These are phyloP conservation scores for Pterois miles DNA, from an alignment of 2,797 vertebrate genomes.

Conservation along the genomic window DNA sequence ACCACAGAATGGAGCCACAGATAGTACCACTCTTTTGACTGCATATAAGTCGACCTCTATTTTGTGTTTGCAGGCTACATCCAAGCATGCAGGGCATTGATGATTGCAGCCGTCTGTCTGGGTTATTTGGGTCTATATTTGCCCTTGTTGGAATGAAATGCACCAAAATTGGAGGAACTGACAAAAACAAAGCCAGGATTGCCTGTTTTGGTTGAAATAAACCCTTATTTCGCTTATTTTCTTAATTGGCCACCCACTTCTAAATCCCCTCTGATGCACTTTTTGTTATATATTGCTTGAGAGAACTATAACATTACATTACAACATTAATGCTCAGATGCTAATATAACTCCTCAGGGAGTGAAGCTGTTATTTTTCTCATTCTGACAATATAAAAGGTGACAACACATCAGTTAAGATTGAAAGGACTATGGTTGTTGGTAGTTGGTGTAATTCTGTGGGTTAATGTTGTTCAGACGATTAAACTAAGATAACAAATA, in stretches of 20 bases:
- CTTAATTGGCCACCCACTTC: no score
- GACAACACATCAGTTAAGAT: no score
- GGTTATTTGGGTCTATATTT: conserved; percentile 90
- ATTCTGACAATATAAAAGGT: no score
- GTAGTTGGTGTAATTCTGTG: not conserved
- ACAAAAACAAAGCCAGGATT: conserved; percentile 90
- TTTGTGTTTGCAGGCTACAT: conserved; percentile 87
- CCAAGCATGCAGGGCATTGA: conserved; percentile 94
- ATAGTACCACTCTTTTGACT: not conserved
- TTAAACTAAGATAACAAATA: not conserved
- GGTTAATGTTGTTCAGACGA: not conserved
- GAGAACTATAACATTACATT: no score
- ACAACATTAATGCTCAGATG: no score
- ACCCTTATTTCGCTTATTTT: no score
- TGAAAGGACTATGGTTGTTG: no score
- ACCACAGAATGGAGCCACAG: not conserved
- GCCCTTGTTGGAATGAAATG: conserved; percentile 96
- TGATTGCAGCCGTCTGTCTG: conserved; percentile 91
- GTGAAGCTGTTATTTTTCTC: no score
- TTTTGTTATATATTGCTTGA: no score
- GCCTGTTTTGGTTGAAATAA: conserved; percentile 68
- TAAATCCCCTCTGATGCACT: no score
- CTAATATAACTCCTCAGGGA: no score
- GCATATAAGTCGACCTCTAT: not conserved
- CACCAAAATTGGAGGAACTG: conserved; percentile 93